Percentiles rank a stretch among this genome's conserved stretches.
Conservation (phyloP, 1,140 invertebrate species). For the Brachionus paranguensis region DNA sequence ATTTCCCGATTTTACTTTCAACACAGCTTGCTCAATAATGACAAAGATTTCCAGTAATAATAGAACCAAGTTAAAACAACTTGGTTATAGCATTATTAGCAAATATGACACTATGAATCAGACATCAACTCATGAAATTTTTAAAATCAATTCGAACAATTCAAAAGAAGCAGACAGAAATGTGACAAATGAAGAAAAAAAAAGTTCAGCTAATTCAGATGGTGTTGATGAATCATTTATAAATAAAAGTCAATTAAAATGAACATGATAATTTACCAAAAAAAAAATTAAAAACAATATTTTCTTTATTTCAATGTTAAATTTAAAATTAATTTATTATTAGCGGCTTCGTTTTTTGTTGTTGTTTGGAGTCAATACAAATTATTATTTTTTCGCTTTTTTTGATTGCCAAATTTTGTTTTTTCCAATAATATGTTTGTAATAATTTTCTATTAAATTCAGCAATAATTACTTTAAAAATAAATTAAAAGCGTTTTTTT, state of each 20-base stretch:
- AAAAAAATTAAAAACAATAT: too few relatives aligned
- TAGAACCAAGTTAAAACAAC: neutral
- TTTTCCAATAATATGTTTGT: neutral
- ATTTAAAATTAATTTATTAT: neutral
- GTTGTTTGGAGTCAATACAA: too few relatives aligned
- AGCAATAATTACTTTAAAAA: too few relatives aligned
- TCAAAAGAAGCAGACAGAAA: neutral
- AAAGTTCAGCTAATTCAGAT: neutral
- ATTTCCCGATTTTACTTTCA: neutral
- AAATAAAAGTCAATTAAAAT: neutral
- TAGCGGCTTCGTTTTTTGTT: neutral
- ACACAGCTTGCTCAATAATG: neutral
- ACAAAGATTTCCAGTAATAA: neutral
- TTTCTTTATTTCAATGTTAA: too few relatives aligned
- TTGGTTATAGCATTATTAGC: neutral
- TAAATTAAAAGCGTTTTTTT: neutral
- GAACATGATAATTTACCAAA: too few relatives aligned
- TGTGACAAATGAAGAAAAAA: neutral
- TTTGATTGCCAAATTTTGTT: neutral
- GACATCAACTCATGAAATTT: neutral
- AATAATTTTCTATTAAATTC: neutral
- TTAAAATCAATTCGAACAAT: neutral
- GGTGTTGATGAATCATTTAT: neutral
- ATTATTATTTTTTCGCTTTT: neutral
- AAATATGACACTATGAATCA: neutral